Evolutionary conservation across 2,797 vertebrate species (phyloP).

Genomic region (Acanthurus tractus): DNA sequence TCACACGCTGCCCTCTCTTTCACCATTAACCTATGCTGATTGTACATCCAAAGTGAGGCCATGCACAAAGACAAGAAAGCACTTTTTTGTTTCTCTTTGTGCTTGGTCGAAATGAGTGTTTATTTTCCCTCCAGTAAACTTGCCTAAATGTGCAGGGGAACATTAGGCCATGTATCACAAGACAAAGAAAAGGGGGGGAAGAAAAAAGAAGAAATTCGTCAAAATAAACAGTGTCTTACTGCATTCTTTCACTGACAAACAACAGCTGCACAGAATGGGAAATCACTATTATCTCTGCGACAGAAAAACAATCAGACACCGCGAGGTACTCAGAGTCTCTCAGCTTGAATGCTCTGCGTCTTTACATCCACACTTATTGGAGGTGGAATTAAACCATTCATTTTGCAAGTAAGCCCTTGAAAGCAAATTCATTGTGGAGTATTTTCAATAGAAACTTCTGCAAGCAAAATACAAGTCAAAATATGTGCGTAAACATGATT

Average conservation of each 20-base stretch:
- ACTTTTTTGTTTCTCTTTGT: conserved; percentile 28
- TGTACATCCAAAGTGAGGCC: conserved; percentile 52
- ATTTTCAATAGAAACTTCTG: conserved; percentile 32
- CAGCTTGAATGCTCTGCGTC: conserved; percentile 48
- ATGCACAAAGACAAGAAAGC: conserved; percentile 26
- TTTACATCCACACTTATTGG: conserved; percentile 47
- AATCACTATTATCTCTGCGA: conserved; percentile 82
- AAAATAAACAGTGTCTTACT: conserved; percentile 70
- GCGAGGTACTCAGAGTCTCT: conserved; percentile 51
- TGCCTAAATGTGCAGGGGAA: conserved; percentile 34
- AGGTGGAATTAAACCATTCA: conserved; percentile 59
- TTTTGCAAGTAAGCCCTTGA: conserved; percentile 39
- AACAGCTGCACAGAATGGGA: conserved; percentile 82
- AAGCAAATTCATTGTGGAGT: conserved; percentile 45
- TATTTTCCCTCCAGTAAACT: conserved; percentile 46
- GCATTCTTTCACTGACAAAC: conserved; percentile 74
- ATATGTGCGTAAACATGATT: conserved; percentile 48
- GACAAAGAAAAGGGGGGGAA: conserved; percentile 26
- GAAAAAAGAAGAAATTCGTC: conserved; percentile 56
- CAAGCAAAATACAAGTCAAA: conserved; percentile 46
- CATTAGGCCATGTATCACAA: conserved; percentile 50
- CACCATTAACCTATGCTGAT: conserved; percentile 61
- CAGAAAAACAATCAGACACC: conserved; percentile 72
- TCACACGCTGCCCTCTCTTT: conserved; percentile 60
- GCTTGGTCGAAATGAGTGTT: conserved; percentile 46